Evolutionary conservation across 2,113 vertebrate genomes (phyloP).

Genomic region (Romanogobio albipinnatus): DNA sequence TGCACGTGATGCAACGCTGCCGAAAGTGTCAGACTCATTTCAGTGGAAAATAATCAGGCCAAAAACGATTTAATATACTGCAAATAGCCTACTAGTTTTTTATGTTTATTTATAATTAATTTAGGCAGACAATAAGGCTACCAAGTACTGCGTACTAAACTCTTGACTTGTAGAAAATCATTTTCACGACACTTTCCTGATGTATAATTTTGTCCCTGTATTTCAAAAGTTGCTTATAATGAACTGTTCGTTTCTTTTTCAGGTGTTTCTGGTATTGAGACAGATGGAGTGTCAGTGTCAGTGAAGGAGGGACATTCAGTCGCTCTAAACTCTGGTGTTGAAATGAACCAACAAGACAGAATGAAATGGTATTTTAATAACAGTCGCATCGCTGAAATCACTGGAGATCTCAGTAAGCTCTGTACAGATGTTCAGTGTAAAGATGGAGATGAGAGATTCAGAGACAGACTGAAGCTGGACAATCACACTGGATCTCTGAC

Average conservation of each 20-base stretch:
- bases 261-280: not conserved
- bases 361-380: not conserved
- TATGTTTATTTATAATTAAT: too few species aligned
- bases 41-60: too few species aligned
- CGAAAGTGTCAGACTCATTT: too few species aligned
- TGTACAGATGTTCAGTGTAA: not conserved
- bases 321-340: not conserved
- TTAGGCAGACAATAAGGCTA: too few species aligned
- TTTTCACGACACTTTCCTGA: too few species aligned
- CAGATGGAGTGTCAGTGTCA: accelerated
- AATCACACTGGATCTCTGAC: not conserved
- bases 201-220: not conserved
- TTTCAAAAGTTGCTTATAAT: not conserved
- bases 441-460: not conserved
- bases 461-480: not conserved
- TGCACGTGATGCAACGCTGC: too few species aligned
- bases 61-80: too few species aligned
- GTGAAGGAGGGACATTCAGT: not conserved
- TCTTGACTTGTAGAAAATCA: too few species aligned
- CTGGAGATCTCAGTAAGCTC: not conserved
- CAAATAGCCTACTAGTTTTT: too few species aligned
- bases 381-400: not conserved
- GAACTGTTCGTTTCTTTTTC: not conserved
- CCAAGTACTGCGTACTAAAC: too few species aligned
- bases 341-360: not conserved